A percentile compares a stretch with the other conserved stretches of the same genome.
Conservation (phyloP, 1,140 invertebrate genomes). For the Lordiphosa mommai region DNA sequence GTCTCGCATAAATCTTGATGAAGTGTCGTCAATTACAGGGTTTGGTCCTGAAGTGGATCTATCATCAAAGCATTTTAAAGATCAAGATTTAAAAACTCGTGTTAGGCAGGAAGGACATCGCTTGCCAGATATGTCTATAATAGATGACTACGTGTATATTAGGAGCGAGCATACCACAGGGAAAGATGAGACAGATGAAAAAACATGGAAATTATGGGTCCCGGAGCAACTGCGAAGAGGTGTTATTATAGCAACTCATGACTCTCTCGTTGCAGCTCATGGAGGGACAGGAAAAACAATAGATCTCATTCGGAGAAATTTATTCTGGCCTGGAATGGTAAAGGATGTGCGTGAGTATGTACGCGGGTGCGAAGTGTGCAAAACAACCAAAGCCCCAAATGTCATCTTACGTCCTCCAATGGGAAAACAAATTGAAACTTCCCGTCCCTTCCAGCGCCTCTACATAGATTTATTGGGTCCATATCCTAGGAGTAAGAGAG, state of each 20-base stretch:
- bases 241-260: constrained; percentile 1
- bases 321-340: constrained; percentile 8
- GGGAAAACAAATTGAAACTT: neutral
- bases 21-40: neutral
- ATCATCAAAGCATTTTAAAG: neutral
- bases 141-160: constrained; percentile 5
- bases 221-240: neutral
- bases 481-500: neutral
- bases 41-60: constrained; percentile 11
- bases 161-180: neutral
- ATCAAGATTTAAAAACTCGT: neutral
- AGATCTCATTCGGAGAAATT: neutral
- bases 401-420: constrained; percentile 6
- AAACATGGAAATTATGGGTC: constrained; percentile 3
- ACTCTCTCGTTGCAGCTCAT: neutral
- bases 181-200: neutral
- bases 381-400: constrained; percentile 5
- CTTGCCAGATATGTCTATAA: too few species aligned
- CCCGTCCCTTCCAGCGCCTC: neutral
- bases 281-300: constrained; percentile 11
- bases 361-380: constrained; percentile 4
- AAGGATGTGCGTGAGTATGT: constrained; percentile 13
- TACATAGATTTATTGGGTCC: neutral
- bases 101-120: neutral
- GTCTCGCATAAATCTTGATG: neutral